Conservation (phyloP, 2,888 invertebrate genomes). For the Acanthosoma haemorrhoidale region DNA sequence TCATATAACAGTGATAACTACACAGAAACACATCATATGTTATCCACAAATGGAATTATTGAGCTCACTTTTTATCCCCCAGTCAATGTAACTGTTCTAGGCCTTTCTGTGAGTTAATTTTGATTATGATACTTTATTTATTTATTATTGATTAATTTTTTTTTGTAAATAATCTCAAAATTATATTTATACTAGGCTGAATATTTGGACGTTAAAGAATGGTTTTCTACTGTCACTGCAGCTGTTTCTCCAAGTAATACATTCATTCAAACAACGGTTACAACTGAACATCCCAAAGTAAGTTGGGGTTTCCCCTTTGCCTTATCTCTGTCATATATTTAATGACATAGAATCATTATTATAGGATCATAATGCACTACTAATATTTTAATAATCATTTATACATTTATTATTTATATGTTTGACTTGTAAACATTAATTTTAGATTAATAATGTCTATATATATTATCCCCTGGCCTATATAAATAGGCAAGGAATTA, state of each 20-base stretch:
- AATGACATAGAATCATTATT: too few relatives aligned
- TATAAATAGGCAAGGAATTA: too few relatives aligned
- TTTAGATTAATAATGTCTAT: too few relatives aligned
- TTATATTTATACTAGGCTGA: slow-evolving; percentile 55
- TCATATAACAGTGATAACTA: slow-evolving; percentile 55
- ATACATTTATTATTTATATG: too few relatives aligned
- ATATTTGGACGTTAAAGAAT: slow-evolving; percentile 72
- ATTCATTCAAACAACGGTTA: slow-evolving; percentile 54
- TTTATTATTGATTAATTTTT: neutral
- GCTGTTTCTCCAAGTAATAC: slow-evolving; percentile 60
- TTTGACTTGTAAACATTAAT: too few relatives aligned
- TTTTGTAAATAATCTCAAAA: neutral
- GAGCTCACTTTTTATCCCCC: slow-evolving; percentile 60
- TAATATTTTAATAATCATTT: too few relatives aligned
- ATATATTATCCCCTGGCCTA: too few relatives aligned
- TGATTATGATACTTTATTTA: neutral
- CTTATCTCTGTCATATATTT: neutral
- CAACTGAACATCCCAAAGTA: slow-evolving; percentile 53
- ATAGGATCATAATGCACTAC: too few relatives aligned
- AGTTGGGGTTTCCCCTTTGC: slow-evolving; percentile 28
- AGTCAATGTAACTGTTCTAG: slow-evolving; percentile 57
- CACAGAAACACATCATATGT: slow-evolving; percentile 50
- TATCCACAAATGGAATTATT: slow-evolving; percentile 61
- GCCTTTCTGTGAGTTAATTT: slow-evolving; percentile 58
- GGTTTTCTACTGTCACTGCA: slow-evolving; percentile 65